These are phyloP conservation scores for Pseudomugil tenellus DNA, from an alignment of 2,797 vertebrate species.

Conservation along the genomic window DNA sequence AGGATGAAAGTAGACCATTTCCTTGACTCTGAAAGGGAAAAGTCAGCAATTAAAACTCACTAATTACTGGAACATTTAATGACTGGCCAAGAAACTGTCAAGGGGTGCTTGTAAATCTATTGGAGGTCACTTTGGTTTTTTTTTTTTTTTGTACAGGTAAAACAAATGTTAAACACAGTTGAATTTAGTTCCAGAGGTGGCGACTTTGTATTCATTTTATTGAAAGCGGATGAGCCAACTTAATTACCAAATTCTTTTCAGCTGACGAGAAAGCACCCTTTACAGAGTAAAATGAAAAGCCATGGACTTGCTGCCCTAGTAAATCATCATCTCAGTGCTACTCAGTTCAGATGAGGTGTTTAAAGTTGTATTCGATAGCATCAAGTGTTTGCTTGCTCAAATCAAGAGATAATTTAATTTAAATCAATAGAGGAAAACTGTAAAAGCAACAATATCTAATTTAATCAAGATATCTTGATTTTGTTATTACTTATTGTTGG, in stretches of 20 bases:
- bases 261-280: background rate
- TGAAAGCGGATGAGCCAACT: background rate
- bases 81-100: background rate
- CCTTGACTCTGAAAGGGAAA: background rate
- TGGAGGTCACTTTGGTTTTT: background rate
- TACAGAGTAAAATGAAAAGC: too few relatives aligned
- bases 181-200: background rate
- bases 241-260: background rate
- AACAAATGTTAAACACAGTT: background rate
- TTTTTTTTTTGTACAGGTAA: background rate
- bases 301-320: too few relatives aligned
- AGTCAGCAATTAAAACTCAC: background rate
- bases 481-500: too few relatives aligned
- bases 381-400: background rate
- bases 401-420: background rate
- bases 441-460: background rate
- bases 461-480: too few relatives aligned
- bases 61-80: background rate
- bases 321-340: background rate
- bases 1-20: background rate
- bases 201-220: background rate
- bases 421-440: background rate
- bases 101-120: background rate
- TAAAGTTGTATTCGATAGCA: background rate
- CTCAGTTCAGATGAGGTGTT: background rate